Conservation (phyloP, 2,888 invertebrate species). For the Herminia tarsipennalis region DNA sequence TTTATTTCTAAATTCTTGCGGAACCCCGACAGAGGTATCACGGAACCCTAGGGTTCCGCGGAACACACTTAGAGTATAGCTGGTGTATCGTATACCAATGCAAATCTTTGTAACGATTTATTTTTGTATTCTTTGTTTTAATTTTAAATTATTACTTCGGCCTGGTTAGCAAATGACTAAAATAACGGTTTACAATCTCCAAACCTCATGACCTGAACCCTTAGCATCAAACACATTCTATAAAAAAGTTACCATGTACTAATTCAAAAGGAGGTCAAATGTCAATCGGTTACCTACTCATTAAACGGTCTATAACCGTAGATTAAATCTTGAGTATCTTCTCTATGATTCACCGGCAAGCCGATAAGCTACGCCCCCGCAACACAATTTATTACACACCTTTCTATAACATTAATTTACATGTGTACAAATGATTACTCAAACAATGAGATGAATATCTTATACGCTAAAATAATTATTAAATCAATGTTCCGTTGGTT, state of each 20-base stretch:
- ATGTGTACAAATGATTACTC: conserved; percentile 36
- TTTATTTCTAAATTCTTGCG: too few relatives aligned
- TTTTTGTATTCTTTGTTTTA: too few relatives aligned
- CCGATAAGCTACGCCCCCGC: conserved; percentile 14
- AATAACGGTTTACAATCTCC: background rate
- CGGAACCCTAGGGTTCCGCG: too few relatives aligned
- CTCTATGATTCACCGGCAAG: conserved; percentile 13
- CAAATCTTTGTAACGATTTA: too few relatives aligned
- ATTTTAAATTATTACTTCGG: too few relatives aligned
- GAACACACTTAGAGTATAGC: too few relatives aligned
- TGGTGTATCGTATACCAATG: too few relatives aligned
- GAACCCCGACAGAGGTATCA: too few relatives aligned
- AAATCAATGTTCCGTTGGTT: conserved; percentile 34
- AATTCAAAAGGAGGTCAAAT: conserved; percentile 23
- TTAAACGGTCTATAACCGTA: conserved; percentile 20
- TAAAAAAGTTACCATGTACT: background rate
- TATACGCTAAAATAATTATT: conserved; percentile 34
- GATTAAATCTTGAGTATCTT: conserved; percentile 5
- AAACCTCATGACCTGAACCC: conserved; percentile 2
- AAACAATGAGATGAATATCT: conserved; percentile 43
- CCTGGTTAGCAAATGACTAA: background rate
- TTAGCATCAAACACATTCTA: background rate
- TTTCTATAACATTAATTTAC: conserved; percentile 35
- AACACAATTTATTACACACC: conserved; percentile 29
- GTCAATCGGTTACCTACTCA: conserved; percentile 22